These are phyloP conservation scores for Montipora capitata DNA, from an alignment of 92 coral and sea anemone genomes.

Conservation along the genomic window DNA sequence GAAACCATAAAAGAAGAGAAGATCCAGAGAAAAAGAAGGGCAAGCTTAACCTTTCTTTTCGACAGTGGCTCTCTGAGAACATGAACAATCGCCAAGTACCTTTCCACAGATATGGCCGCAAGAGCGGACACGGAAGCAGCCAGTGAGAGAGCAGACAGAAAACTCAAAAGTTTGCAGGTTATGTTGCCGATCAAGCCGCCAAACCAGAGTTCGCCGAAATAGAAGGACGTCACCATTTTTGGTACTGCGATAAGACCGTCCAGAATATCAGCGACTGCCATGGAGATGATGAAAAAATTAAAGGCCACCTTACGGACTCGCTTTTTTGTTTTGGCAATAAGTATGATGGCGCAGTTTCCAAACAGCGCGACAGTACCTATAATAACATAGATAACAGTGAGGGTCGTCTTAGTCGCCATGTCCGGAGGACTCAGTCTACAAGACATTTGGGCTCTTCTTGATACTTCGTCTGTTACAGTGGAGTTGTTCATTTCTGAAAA, in stretches of 20 bases:
- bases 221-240: neutral
- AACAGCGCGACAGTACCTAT: constrained; percentile 49
- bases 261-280: constrained; percentile 55
- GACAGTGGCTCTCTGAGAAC: constrained; percentile 69
- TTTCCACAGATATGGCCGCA: constrained; percentile 69
- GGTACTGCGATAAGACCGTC: constrained; percentile 47
- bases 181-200: constrained; percentile 45
- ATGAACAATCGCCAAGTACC: constrained; percentile 82
- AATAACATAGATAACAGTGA: constrained; percentile 41
- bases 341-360: constrained; percentile 70
- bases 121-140: constrained; percentile 72
- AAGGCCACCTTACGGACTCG: constrained; percentile 52
- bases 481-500: constrained; percentile 45
- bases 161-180: constrained; percentile 48
- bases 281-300: constrained; percentile 46
- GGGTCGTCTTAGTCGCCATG: neutral
- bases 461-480: neutral
- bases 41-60: constrained; percentile 55
- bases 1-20: constrained; percentile 6
- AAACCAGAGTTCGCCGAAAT: constrained; percentile 21
- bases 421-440: neutral
- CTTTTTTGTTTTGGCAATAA: constrained; percentile 25
- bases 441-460: neutral
- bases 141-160: constrained; percentile 38
- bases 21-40: constrained; percentile 24